Evolutionary conservation across 2,888 invertebrate genomes (phyloP).

Genomic region (Melieria omissa): DNA sequence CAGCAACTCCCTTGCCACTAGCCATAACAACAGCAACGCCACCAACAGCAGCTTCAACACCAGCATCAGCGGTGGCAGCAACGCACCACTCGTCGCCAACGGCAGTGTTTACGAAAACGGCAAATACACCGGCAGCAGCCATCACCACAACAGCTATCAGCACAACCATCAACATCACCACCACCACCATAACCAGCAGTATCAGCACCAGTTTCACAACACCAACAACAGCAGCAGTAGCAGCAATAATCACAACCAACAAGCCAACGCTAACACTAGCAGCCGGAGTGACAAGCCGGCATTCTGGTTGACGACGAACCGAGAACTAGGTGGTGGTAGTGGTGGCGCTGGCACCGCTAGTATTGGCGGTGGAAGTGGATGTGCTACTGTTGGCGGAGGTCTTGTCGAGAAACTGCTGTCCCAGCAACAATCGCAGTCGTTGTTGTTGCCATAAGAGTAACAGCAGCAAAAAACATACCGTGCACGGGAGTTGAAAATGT

Average conservation of each 20-base stretch:
- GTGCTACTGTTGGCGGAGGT: neutral
- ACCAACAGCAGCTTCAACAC: slow-evolving; percentile 42
- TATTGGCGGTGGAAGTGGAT: neutral
- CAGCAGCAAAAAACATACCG: no score
- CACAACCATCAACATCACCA: slow-evolving; percentile 44
- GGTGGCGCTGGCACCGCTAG: neutral
- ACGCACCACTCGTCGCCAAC: slow-evolving; percentile 27
- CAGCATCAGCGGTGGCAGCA: slow-evolving; percentile 39
- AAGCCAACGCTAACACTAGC: slow-evolving; percentile 4
- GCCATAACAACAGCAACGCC: slow-evolving; percentile 54
- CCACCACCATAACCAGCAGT: slow-evolving; percentile 18
- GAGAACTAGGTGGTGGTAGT: neutral
- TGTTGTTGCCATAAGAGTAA: neutral
- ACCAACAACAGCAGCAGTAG: slow-evolving; percentile 7
- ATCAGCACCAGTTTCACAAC: slow-evolving; percentile 31
- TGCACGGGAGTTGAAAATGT: no score
- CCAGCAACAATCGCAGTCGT: neutral
- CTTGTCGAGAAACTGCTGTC: neutral
- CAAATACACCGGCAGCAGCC: slow-evolving; percentile 32
- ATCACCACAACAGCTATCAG: slow-evolving; percentile 43
- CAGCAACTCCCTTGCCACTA: slow-evolving; percentile 49
- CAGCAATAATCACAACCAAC: slow-evolving; percentile 8
- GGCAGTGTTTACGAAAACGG: slow-evolving; percentile 42
- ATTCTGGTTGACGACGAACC: slow-evolving; percentile 20
- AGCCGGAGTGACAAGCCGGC: slow-evolving; percentile 1